Evolutionary conservation across 2,113 vertebrate species (phyloP), one percentile per base, ranked within the genome.

Genomic region (Climacteris rufus): DNA sequence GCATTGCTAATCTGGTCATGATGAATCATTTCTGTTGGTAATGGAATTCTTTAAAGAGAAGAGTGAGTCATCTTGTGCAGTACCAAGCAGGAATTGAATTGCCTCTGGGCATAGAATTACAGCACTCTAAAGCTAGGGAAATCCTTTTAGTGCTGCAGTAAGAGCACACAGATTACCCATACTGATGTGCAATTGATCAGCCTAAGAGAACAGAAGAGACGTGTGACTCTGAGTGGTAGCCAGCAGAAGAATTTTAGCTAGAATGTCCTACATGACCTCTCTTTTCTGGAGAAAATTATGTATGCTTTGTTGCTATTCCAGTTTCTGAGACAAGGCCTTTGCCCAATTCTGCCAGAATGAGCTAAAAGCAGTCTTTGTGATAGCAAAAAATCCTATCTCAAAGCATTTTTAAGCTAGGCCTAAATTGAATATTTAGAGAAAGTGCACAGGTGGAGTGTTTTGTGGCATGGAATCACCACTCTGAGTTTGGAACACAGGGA

Each of bases 1-100:
- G 35, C 27, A n/a, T 33, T 66, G 28, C 35, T 95, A 77, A 89
- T 89, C 65, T 52, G 44, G 33, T 81, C 3, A 0, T 47, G 84
- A 93, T 96, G 84, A 96, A 52, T 96, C 95, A 96, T 15, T 54
- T 52, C 42, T 78, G 33, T 42, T 79, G 74, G 42, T 82, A 84
- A 93, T 76, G 44, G 52, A 59, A 87, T 71, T 87, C 81, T 89
- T 94, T 56, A 87, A 91, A 94, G 59, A 89, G 37, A n/a, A 70
- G 37, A 77, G 18, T 87, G 81, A 95, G 37, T 94, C 84, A 91
- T 94, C 39, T 57, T 71, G 35, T 3, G 5, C 56, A 78, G 19
- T 57, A 39, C 16, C 27, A 78, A 56, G 42, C 44, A 89, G 47
- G 40, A 89, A 74, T 52, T 6, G 1, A 83, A 84, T 87, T 87